phyloP scores from a whole-genome alignment of 1,140 invertebrate genomes.

The Bombus picipes region DNA sequence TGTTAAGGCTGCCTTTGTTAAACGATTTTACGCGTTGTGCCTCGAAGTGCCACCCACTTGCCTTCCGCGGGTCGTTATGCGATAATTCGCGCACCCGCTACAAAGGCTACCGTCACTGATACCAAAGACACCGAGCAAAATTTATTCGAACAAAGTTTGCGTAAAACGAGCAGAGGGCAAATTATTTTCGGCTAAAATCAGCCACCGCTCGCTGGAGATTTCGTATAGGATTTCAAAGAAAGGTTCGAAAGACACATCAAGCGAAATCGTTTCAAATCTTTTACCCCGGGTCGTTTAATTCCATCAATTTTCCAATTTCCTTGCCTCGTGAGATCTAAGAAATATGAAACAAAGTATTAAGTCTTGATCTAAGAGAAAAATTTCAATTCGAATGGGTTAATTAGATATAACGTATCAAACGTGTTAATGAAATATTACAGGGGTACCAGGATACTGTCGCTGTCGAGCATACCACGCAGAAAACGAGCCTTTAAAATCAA shows the following conservation, averaged over 20 bases:
- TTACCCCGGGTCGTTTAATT: no score
- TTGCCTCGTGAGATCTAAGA: neutral
- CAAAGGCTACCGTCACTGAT: neutral
- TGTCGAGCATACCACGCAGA: conserved; percentile 46
- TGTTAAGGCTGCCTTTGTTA: conserved; percentile 49
- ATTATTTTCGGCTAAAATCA: neutral
- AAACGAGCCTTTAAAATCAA: conserved; percentile 76
- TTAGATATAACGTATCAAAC: neutral
- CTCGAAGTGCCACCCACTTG: conserved; percentile 31
- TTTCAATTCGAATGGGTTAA: no score
- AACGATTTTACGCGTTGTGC: conserved; percentile 41
- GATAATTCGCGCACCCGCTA: conserved; percentile 16
- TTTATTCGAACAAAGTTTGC: neutral
- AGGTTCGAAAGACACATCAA: no score
- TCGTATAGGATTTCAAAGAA: no score
- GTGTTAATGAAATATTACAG: neutral
- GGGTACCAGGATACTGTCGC: conserved; percentile 21
- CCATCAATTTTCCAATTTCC: no score
- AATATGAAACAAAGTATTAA: neutral
- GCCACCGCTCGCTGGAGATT: neutral
- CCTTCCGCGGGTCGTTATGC: conserved; percentile 23
- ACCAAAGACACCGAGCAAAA: neutral
- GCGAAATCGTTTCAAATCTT: no score
- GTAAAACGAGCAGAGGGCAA: neutral
- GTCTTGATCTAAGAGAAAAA: no score